Evolutionary conservation across 2,113 vertebrate genomes (phyloP).

Genomic region (Synchiropus splendidus): DNA sequence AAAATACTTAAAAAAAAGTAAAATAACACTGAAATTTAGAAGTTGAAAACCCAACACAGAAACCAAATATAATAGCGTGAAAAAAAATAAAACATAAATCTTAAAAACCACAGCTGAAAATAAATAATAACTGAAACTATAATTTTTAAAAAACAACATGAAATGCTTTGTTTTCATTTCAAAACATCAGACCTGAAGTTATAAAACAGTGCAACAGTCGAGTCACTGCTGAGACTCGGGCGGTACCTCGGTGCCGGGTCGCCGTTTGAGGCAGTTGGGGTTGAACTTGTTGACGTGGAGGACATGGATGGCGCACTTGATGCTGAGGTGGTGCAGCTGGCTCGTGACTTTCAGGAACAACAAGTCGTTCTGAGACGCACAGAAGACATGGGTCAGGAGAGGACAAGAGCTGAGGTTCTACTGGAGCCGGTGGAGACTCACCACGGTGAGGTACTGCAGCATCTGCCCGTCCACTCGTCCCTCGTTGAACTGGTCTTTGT

Average conservation of each 20-base stretch:
- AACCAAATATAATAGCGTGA: too few relatives aligned
- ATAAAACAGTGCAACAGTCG: too few relatives aligned
- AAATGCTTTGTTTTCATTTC: too few relatives aligned
- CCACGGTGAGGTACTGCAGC: constrained; percentile 94
- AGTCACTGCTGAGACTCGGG: too few relatives aligned
- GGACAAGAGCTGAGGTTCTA: neutral
- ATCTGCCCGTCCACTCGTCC: constrained; percentile 90
- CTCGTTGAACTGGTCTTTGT: constrained; percentile 96
- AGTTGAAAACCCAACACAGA: too few relatives aligned
- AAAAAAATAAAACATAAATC: too few relatives aligned
- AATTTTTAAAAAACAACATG: too few relatives aligned
- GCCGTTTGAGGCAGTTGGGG: constrained; percentile 82
- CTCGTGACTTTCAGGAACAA: constrained; percentile 93
- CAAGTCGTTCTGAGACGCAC: constrained; percentile 83
- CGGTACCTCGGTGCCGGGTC: constrained; percentile 83
- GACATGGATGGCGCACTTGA: constrained; percentile 94
- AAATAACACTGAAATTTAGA: too few relatives aligned
- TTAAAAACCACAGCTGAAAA: too few relatives aligned
- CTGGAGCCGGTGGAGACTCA: constrained; percentile 45
- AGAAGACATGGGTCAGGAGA: neutral
- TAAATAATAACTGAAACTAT: too few relatives aligned
- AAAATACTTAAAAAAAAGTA: too few relatives aligned
- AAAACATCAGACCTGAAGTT: too few relatives aligned
- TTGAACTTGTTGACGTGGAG: constrained; percentile 88
- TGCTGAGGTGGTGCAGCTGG: constrained; percentile 94